Evolutionary conservation across 1,140 invertebrate genomes (phyloP).

Genomic region (Semibalanus balanoides): DNA sequence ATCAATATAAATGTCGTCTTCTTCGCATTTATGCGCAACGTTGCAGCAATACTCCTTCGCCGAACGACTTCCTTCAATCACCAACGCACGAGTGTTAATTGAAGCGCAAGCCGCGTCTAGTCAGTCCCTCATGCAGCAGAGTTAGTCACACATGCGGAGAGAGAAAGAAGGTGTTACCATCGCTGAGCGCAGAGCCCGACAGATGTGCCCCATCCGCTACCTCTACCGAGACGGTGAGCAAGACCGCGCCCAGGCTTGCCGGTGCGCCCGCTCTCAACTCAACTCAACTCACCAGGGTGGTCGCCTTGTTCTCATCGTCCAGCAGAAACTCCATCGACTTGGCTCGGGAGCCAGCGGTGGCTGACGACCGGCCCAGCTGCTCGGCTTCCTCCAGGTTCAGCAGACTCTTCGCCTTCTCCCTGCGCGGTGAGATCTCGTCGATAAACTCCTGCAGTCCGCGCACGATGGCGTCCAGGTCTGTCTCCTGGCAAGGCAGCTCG

Average conservation of each 20-base stretch:
- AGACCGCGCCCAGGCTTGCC: not conserved
- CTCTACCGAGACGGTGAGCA: not conserved
- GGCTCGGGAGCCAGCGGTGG: conserved; percentile 39
- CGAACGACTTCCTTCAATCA: too few species aligned
- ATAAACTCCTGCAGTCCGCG: conserved; percentile 21
- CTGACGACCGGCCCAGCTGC: conserved; percentile 21
- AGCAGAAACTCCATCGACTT: conserved; percentile 87
- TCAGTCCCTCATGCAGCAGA: too few species aligned
- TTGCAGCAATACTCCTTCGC: too few species aligned
- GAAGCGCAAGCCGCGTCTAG: too few species aligned
- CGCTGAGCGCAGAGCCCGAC: too few species aligned
- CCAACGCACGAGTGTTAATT: too few species aligned
- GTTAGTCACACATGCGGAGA: too few species aligned
- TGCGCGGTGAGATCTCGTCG: conserved; percentile 24
- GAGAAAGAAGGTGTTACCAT: too few species aligned
- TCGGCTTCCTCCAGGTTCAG: conserved; percentile 45
- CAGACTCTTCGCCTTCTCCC: conserved; percentile 54
- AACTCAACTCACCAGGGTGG: conserved; percentile 46
- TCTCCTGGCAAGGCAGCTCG: conserved; percentile 15
- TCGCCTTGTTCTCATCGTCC: conserved; percentile 69
- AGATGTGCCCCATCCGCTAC: too few species aligned
- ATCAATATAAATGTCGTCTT: too few species aligned
- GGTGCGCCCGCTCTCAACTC: too few species aligned
- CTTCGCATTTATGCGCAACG: too few species aligned
- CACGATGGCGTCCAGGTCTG: conserved; percentile 35